Evolutionary conservation across 2,113 vertebrate genomes (phyloP).

Genomic region (Stegastes partitus): DNA sequence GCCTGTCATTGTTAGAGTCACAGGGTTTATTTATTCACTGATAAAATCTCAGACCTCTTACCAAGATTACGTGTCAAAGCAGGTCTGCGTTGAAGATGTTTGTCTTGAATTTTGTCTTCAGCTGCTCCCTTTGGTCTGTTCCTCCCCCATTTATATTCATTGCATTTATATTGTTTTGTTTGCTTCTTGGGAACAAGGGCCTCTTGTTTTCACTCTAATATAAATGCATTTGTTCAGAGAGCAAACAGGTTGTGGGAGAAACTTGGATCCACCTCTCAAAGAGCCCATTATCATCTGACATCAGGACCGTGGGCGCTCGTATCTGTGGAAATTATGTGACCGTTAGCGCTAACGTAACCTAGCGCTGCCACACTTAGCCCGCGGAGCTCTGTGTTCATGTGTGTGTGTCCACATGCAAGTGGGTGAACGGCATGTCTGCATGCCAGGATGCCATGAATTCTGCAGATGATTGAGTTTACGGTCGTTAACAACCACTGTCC

Average conservation of each 20-base stretch:
- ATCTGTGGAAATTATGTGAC: constrained; percentile 59
- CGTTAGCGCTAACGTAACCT: constrained; percentile 13
- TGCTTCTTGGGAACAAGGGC: constrained; percentile 39
- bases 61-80: constrained; percentile 1
- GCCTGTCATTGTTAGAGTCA: background rate
- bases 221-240: constrained; percentile 42
- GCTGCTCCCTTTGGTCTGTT: background rate
- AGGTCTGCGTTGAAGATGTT: background rate
- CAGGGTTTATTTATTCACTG: background rate
- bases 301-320: constrained; percentile 42
- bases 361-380: constrained; percentile 8
- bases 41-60: constrained; percentile 11
- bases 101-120: background rate
- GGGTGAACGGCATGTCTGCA: constrained; percentile 38
- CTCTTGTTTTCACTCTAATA: constrained; percentile 46
- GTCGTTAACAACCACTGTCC: background rate
- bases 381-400: constrained; percentile 14
- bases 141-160: background rate
- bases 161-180: constrained; percentile 22
- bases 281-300: constrained; percentile 64
- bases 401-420: constrained; percentile 39
- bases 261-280: constrained; percentile 69
- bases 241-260: constrained; percentile 66
- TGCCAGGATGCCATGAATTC: constrained; percentile 67
- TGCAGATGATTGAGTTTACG: constrained; percentile 36